Conservation (phyloP, 1,140 invertebrate species). For the Mya arenaria region DNA sequence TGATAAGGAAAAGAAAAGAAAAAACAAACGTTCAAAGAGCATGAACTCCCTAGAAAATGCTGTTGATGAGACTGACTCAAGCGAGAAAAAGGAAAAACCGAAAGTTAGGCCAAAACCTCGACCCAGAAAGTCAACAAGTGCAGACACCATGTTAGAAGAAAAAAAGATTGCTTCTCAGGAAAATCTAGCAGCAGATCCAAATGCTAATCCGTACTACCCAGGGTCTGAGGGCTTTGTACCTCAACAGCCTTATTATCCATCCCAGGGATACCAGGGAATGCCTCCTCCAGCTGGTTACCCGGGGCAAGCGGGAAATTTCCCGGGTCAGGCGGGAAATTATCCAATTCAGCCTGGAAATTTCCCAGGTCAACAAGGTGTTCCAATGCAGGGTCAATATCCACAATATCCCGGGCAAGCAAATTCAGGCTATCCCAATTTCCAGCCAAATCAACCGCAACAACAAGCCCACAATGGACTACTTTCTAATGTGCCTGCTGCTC, state of each 20-base stretch:
- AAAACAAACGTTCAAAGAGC: slow-evolving; percentile 35
- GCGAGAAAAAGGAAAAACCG: slow-evolving; percentile 48
- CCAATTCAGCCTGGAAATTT: slow-evolving; percentile 2
- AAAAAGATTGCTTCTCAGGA: slow-evolving; percentile 59
- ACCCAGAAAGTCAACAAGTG: slow-evolving; percentile 14
- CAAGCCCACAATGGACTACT: not conserved
- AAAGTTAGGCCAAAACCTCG: slow-evolving; percentile 54
- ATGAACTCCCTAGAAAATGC: slow-evolving; percentile 1
- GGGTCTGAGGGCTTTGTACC: slow-evolving; percentile 29
- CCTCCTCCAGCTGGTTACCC: slow-evolving; percentile 19
- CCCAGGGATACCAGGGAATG: slow-evolving; percentile 8
- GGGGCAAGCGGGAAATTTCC: not conserved
- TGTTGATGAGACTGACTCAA: slow-evolving; percentile 25
- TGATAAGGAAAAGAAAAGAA: slow-evolving; percentile 1
- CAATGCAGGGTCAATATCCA: slow-evolving; percentile 7
- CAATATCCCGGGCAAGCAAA: no score
- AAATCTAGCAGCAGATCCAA: slow-evolving; percentile 17
- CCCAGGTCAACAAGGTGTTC: slow-evolving; percentile 37
- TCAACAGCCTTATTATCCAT: slow-evolving; percentile 12
- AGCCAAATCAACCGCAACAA: not conserved
- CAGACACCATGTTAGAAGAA: slow-evolving; percentile 10
- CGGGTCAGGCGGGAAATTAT: no score
- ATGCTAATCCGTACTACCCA: slow-evolving; percentile 27
- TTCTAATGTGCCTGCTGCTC: slow-evolving; percentile 7
- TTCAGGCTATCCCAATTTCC: no score